Evolutionary conservation across 2,888 invertebrate genomes (phyloP).

Genomic region (Leptothorax acervorum): DNA sequence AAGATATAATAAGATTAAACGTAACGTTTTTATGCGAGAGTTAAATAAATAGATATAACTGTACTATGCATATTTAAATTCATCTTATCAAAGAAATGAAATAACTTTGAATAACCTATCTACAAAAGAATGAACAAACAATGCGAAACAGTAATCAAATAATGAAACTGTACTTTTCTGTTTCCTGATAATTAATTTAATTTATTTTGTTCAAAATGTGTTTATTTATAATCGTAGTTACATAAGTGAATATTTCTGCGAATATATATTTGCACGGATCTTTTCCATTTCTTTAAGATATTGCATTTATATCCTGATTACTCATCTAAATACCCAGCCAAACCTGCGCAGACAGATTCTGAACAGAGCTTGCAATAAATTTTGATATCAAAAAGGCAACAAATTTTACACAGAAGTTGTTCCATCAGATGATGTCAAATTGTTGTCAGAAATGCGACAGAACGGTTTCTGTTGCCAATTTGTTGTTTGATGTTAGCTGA

Average conservation of each 20-base stretch:
- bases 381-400: no score
- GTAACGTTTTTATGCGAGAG: background rate
- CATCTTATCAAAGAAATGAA: background rate
- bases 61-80: background rate
- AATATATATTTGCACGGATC: no score
- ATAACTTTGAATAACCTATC: background rate
- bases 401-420: no score
- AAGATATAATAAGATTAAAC: background rate
- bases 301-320: no score
- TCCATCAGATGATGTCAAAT: no score
- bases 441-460: no score
- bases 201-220: background rate
- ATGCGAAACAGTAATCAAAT: background rate
- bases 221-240: background rate
- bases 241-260: background rate
- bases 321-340: no score
- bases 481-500: no score
- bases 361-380: no score
- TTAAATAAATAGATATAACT: background rate
- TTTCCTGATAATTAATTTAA: background rate
- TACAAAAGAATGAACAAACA: background rate
- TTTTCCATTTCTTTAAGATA: background rate
- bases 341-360: no score
- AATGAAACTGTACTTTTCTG: background rate
- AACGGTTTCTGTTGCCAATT: no score